Conservation (phyloP, 2,888 invertebrate genomes). For the Pemphredon lugubris region DNA sequence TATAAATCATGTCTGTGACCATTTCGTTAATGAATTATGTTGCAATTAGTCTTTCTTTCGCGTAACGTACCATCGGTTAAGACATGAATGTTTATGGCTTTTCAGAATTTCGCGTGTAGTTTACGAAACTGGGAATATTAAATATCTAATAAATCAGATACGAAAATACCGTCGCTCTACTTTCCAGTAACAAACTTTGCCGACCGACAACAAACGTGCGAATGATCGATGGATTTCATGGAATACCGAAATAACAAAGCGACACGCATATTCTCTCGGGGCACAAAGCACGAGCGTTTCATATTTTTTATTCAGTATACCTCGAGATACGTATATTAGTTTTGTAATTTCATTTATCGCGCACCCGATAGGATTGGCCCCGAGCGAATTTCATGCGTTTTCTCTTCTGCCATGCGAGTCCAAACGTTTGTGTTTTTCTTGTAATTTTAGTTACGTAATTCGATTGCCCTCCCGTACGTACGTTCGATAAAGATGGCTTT, state of each 20-base stretch:
- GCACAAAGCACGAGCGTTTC: slow-evolving; percentile 28
- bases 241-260: slow-evolving; percentile 26
- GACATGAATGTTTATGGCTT: too few relatives aligned
- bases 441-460: slow-evolving; percentile 44
- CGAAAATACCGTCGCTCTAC: too few relatives aligned
- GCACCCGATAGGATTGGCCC: slow-evolving; percentile 33
- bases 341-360: slow-evolving; percentile 50
- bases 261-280: slow-evolving; percentile 25
- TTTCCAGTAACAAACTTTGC: too few relatives aligned
- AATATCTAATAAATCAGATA: too few relatives aligned
- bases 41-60: too few relatives aligned
- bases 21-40: too few relatives aligned
- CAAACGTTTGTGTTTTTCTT: slow-evolving; percentile 36
- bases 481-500: not conserved
- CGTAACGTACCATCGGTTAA: too few relatives aligned
- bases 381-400: slow-evolving; percentile 44
- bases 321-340: slow-evolving; percentile 19
- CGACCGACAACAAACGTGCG: slow-evolving; percentile 12
- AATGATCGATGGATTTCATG: slow-evolving; percentile 14
- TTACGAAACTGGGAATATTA: too few relatives aligned
- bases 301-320: slow-evolving; percentile 11
- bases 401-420: slow-evolving; percentile 27
- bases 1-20: too few relatives aligned
- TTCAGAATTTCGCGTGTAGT: too few relatives aligned
- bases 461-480: slow-evolving; percentile 11